These are phyloP conservation scores for Plemyria rubiginata DNA, from an alignment of 2,888 invertebrate genomes.

Conservation along the genomic window DNA sequence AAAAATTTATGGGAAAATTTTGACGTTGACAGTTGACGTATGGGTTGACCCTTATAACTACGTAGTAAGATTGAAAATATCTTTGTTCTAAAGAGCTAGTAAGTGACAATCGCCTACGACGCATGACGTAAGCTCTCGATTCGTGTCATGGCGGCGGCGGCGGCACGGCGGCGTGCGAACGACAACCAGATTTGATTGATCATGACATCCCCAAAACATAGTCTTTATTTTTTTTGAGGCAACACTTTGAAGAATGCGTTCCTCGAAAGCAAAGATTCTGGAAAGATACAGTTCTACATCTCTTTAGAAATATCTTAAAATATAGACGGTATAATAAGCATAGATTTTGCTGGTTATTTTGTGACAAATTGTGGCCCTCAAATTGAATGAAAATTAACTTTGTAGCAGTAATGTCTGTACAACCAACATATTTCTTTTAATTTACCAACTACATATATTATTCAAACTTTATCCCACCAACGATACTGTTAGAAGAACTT, in stretches of 20 bases:
- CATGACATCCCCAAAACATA: slow-evolving; percentile 57
- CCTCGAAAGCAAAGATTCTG: slow-evolving; percentile 24
- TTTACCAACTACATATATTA: too few relatives aligned
- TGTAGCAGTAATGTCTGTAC: too few relatives aligned
- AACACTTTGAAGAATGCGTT: slow-evolving; percentile 39
- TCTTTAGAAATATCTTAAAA: neutral
- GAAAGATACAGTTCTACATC: neutral
- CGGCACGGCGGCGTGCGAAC: slow-evolving; percentile 41
- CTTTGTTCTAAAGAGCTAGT: slow-evolving; percentile 47
- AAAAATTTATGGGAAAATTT: slow-evolving; percentile 75
- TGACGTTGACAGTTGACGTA: slow-evolving; percentile 45
- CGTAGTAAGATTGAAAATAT: slow-evolving; percentile 48
- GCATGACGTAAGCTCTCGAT: slow-evolving; percentile 62
- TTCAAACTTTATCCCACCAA: too few relatives aligned
- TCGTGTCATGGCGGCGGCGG: slow-evolving; percentile 39
- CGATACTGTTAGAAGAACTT: neutral
- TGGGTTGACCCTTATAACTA: slow-evolving; percentile 43
- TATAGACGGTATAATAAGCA: too few relatives aligned
- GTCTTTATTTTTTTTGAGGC: slow-evolving; percentile 43
- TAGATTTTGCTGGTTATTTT: too few relatives aligned
- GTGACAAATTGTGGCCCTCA: too few relatives aligned
- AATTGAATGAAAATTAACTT: too few relatives aligned
- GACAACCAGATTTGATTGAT: slow-evolving; percentile 55
- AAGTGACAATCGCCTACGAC: slow-evolving; percentile 63
- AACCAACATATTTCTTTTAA: too few relatives aligned